phyloP scores from a whole-genome alignment of 2,888 invertebrate genomes.

The Agelastica alni region DNA sequence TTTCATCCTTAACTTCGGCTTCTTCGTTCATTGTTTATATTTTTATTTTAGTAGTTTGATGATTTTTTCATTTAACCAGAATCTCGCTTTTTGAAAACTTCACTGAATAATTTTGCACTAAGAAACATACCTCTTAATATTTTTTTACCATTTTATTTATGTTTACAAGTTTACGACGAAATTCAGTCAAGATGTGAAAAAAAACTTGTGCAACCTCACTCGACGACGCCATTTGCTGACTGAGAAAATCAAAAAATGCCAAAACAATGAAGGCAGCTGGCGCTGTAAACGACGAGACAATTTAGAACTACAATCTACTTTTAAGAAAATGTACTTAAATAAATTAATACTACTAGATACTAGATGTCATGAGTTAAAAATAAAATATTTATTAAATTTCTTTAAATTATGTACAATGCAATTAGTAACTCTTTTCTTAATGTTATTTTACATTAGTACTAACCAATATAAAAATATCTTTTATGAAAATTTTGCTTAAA shows the following conservation, averaged over 20 bases:
- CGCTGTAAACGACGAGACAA: slow-evolving; percentile 27
- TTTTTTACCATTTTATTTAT: slow-evolving; percentile 19
- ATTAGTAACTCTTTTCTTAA: too few species aligned
- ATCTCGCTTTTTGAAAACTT: slow-evolving; percentile 21
- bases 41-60: slow-evolving; percentile 34
- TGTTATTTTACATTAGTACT: too few species aligned
- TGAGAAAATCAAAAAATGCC: slow-evolving; percentile 44
- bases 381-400: too few species aligned
- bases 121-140: slow-evolving; percentile 25
- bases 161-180: slow-evolving; percentile 40
- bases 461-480: too few species aligned
- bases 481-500: too few species aligned
- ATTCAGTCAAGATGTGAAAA: slow-evolving; percentile 55
- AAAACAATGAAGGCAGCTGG: slow-evolving; percentile 41
- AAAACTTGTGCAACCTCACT: slow-evolving; percentile 55
- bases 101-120: slow-evolving; percentile 22
- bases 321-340: too few species aligned
- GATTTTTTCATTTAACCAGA: slow-evolving; percentile 36
- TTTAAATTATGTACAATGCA: too few species aligned
- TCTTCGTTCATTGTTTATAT: slow-evolving; percentile 56
- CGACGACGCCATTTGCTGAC: slow-evolving; percentile 58
- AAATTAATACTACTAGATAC: not conserved
- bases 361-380: slow-evolving; percentile 1
- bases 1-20: slow-evolving; percentile 51
- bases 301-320: slow-evolving; percentile 28